Conservation (phyloP, 2,888 invertebrate genomes). For the Andrena trimmerana region DNA sequence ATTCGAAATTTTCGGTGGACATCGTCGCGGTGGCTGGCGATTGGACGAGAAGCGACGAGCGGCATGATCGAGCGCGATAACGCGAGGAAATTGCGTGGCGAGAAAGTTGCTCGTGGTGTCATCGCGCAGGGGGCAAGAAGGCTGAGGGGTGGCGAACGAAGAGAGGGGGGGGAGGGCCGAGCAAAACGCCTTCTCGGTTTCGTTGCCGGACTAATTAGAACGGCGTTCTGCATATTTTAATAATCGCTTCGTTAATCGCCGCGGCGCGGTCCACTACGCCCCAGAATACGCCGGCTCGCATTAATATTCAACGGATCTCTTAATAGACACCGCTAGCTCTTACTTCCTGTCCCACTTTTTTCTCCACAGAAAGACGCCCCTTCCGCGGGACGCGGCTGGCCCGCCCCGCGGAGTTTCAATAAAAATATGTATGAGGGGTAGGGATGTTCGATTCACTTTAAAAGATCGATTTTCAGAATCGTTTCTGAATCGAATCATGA, state of each 20-base stretch:
- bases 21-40: background rate
- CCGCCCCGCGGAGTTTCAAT: background rate
- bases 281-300: slow-evolving; percentile 56
- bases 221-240: slow-evolving; percentile 70
- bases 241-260: slow-evolving; percentile 70
- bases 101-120: slow-evolving; percentile 27
- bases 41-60: background rate
- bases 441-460: too few relatives aligned
- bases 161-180: background rate
- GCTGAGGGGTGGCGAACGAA: background rate
- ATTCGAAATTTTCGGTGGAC: slow-evolving; percentile 21
- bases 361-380: slow-evolving; percentile 2
- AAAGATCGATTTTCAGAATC: too few relatives aligned
- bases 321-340: slow-evolving; percentile 63
- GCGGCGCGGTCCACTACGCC: slow-evolving; percentile 34
- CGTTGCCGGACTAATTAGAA: slow-evolving; percentile 64
- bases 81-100: slow-evolving; percentile 26
- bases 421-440: slow-evolving; percentile 34
- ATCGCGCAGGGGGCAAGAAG: slow-evolving; percentile 11
- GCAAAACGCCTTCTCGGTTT: slow-evolving; percentile 54
- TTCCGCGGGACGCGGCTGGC: background rate
- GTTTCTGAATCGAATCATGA: too few relatives aligned
- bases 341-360: slow-evolving; percentile 59
- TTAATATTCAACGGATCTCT: slow-evolving; percentile 72
- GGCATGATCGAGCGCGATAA: slow-evolving; percentile 43